Evolutionary conservation across 1,140 invertebrate species (phyloP).

Genomic region (Anastrepha ludens): DNA sequence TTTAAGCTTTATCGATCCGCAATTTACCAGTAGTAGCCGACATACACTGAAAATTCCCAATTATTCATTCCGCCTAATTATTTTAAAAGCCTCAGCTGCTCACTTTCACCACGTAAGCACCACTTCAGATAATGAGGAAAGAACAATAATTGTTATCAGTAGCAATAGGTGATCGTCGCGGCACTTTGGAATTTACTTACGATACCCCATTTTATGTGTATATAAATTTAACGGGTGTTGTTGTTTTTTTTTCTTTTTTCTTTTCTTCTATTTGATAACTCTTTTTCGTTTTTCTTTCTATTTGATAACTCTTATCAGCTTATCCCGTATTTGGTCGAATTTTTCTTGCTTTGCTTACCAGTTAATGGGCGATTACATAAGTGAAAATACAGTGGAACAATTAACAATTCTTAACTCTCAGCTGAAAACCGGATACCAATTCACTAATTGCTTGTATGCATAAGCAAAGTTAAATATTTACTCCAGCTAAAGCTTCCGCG

Average conservation of each 20-base stretch:
- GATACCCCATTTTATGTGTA: not conserved
- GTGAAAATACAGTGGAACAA: too few relatives aligned
- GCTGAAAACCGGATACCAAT: too few relatives aligned
- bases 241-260: too few relatives aligned
- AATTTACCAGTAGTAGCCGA: too few relatives aligned
- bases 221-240: not conserved
- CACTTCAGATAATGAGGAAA: not conserved
- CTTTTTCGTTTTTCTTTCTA: not conserved
- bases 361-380: too few relatives aligned
- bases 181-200: not conserved
- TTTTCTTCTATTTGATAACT: too few relatives aligned
- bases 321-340: not conserved
- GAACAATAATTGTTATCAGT: constrained; percentile 7
- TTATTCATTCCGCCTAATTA: not conserved
- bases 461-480: too few relatives aligned
- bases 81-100: not conserved
- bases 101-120: not conserved
- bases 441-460: too few relatives aligned
- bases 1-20: too few relatives aligned
- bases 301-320: not conserved
- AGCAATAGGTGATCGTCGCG: not conserved
- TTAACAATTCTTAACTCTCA: too few relatives aligned
- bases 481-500: too few relatives aligned
- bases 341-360: not conserved
- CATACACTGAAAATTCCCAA: too few relatives aligned